These are phyloP conservation scores for Salticus scenicus DNA, from an alignment of 2,888 invertebrate genomes.

Conservation along the genomic window DNA sequence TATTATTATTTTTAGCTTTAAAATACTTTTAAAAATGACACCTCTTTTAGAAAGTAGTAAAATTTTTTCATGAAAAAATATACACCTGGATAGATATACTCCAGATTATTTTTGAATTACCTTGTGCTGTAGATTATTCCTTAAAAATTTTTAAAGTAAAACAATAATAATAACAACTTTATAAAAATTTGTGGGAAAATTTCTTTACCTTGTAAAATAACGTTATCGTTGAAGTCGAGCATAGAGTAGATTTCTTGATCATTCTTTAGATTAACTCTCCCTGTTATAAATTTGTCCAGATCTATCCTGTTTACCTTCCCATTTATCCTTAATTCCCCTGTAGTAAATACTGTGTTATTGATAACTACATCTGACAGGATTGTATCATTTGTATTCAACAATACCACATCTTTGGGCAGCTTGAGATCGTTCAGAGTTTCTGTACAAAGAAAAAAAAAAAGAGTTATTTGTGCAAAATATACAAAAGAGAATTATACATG, in stretches of 20 bases:
- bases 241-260: background rate
- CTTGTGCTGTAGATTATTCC: no score
- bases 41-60: no score
- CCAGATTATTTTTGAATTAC: no score
- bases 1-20: no score
- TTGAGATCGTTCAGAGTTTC: constrained; percentile 27
- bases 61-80: no score
- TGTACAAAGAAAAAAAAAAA: background rate
- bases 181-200: no score
- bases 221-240: background rate
- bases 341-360: background rate
- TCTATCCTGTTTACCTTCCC: background rate
- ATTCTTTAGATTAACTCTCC: background rate
- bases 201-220: background rate
- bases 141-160: no score
- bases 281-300: background rate
- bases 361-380: background rate
- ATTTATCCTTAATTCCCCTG: background rate
- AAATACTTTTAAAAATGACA: no score
- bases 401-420: constrained; percentile 39
- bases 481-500: no score
- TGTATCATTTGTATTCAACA: constrained; percentile 19
- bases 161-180: no score
- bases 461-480: no score
- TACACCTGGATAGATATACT: no score